Base-by-base conservation (phyloP, 2,113 vertebrate genomes). In the Baryphthengus martii region DNA sequence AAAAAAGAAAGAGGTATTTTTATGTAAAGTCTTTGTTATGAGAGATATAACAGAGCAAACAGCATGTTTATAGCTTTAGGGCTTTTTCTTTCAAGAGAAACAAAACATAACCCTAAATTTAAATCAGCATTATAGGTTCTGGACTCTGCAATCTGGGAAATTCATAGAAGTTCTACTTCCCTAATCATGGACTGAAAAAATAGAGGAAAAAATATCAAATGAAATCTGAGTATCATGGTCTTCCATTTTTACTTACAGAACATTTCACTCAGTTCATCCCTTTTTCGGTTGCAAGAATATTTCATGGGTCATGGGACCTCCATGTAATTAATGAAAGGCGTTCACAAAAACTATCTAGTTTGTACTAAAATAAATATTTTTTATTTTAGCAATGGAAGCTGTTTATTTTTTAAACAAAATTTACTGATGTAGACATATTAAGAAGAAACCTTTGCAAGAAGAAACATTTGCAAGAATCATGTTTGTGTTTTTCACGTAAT, bases 141-240 rank as follows among this genome's bases (percentile, higher is more conserved):
- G 17, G 17, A 50, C 13, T 67, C 31, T 90, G 40, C 6, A 72
- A 12, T 59, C 15, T 40, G 49, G 21, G 33, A 82, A 88, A 93
- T 56, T 3, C 24, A 33, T 5, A 74, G 15, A 75, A 83, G 21
- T 52, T 78, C 13, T 85, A 13, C 7, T 74, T 75, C 44, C 33
- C 2, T 6, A 50, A 55, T 11, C 11, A 49, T 1, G 1, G 4
- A 58, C 14, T 55, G 42, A 59, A 81, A 80, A 26, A 75, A 10
- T 2, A 20, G 3, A 18, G 0, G 5, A 13, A 2, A 11, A 33
- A 47, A 42, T 31, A 33, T 7, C 37, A 68, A 8, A 31, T 9
- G 2, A 77, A 83, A 86, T 26, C 28, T 21, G 16, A 13, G 29
- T 37, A 61, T 28, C 21, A 49, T 24, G 9, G 13, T 9, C 21